Evolutionary conservation across 2,113 vertebrate species (phyloP).

Genomic region (Diadophis punctatus): DNA sequence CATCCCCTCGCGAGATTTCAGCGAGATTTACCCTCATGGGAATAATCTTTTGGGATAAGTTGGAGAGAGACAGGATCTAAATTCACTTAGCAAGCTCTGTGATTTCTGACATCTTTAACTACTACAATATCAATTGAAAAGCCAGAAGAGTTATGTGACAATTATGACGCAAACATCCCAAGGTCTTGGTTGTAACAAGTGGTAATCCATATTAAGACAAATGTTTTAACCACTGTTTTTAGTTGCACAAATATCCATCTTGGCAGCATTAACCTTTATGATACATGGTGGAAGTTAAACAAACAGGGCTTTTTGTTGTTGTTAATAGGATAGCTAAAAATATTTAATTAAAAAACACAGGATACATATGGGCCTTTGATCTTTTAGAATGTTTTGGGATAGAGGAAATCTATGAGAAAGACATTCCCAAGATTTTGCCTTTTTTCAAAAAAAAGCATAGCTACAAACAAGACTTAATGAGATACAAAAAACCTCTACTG

Average conservation of each 20-base stretch:
- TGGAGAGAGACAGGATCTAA: background rate
- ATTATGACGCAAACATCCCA: background rate
- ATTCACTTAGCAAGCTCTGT: background rate
- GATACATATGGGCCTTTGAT: background rate
- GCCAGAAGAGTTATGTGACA: background rate
- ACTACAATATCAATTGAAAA: background rate
- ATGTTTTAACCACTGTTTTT: background rate
- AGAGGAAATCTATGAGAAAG: background rate
- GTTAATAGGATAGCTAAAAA: background rate
- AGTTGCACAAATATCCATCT: background rate
- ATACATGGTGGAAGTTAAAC: background rate
- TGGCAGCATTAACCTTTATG: background rate
- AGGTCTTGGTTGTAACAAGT: background rate
- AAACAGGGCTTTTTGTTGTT: background rate
- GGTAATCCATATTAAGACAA: background rate
- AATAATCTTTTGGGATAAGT: background rate
- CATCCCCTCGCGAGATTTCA: no score
- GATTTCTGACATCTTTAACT: background rate
- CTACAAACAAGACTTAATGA: background rate
- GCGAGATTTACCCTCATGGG: background rate
- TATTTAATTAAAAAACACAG: background rate
- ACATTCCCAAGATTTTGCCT: background rate
- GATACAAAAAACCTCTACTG: background rate
- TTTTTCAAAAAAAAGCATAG: background rate
- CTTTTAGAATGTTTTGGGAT: background rate